Evolutionary conservation across 2,888 invertebrate species (phyloP), one percentile per base, ranked within the genome.

Genomic region (Phasia obesa): DNA sequence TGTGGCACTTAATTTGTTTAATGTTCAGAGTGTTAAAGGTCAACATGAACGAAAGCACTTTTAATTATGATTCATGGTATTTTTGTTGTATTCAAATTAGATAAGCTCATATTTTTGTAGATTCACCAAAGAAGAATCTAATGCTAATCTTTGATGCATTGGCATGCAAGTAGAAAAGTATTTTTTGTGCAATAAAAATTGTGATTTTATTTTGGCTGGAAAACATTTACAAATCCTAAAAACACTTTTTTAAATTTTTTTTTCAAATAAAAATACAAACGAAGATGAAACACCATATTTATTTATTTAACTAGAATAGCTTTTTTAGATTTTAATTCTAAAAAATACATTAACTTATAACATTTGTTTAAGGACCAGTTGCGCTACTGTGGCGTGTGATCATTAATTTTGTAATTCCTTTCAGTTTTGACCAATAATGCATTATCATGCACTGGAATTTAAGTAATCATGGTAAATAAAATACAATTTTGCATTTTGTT

Each of bases 21-120:
- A 75, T 81, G 81, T 73, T 65, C 70, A 76, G 31, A 59, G 76
- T 76, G 70, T 59, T 65, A 75, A 70, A 79, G 73, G 73, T 60
- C 65, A 60, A 44, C 31, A 19, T 65, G 71, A 15, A 73, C 17
- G 55, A 55, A 67, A n/a, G 31, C 23, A 59, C 21, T 59, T 60
- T 65, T 81, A 81, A 76, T 81, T 81, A 81, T 81, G 76, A 76
- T 76, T 71, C 71, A 81, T 76, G 31, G 13, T 49, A 60, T 69
- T 25, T 53, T 57, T 55, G 77, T 27, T 71, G 25, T 27, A 57
- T 25, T 35, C 49, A 79, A 67, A 73, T 67, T 59, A 67, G 65
- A 73, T 47, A 19, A 79, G 42, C 59, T 57, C 59, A 65, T 59
- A 53, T 67, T 60, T 73, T 31, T 35, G 9, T 35, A 11, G 9